These are phyloP conservation scores for Dendronephthya gigantea DNA, from an alignment of 64 coral and sea anemone genomes.

Conservation along the genomic window DNA sequence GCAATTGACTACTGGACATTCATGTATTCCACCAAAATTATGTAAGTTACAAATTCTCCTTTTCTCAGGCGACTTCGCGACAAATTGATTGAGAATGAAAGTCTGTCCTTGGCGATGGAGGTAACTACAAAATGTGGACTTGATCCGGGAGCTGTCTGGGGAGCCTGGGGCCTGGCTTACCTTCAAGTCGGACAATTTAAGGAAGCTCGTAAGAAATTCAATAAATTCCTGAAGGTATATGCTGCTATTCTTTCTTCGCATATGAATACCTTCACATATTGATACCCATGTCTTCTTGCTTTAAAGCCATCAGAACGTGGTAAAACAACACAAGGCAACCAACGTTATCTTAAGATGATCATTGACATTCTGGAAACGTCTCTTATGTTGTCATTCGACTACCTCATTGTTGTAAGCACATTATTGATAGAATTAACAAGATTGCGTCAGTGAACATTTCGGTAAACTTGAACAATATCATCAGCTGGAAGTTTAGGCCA, in stretches of 20 bases:
- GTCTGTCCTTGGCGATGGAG: conserved; percentile 84
- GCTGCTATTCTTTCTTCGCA: not conserved
- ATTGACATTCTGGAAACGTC: conserved; percentile 78
- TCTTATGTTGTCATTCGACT: conserved; percentile 49
- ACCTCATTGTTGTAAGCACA: conserved; percentile 29
- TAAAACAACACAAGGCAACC: conserved; percentile 65
- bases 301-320: conserved; percentile 49
- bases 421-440: too few relatives aligned
- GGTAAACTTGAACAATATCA: too few relatives aligned
- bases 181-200: conserved; percentile 76
- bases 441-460: too few relatives aligned
- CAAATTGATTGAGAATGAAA: conserved; percentile 81
- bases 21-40: too few relatives aligned
- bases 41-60: too few relatives aligned
- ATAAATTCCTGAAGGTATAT: conserved; percentile 75
- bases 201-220: conserved; percentile 75
- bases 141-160: conserved; percentile 80
- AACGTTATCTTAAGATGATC: conserved; percentile 77
- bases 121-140: conserved; percentile 93
- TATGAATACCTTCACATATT: not conserved
- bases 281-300: not conserved
- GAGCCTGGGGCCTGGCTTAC: conserved; percentile 63
- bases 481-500: too few relatives aligned
- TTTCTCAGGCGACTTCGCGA: conserved; percentile 70
- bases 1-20: too few relatives aligned